Conservation (phyloP, 1,140 invertebrate genomes). For the Pogonus chalceus region DNA sequence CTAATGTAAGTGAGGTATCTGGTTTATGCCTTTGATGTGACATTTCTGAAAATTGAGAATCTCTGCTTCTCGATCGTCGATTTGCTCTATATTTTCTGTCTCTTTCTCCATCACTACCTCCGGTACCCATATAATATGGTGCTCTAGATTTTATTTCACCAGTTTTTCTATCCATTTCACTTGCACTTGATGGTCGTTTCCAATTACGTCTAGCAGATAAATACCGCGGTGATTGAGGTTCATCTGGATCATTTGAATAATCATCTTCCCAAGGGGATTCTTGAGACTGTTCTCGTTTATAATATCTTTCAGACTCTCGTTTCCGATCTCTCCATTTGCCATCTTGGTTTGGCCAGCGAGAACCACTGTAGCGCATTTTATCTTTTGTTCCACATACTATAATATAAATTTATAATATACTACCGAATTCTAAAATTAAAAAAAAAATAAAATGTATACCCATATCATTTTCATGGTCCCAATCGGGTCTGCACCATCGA, state of each 20-base stretch:
- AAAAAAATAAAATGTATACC: conserved; percentile 17
- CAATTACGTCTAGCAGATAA: conserved; percentile 43
- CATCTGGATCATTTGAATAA: conserved; percentile 30
- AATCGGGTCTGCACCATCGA: conserved; percentile 33
- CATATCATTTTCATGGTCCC: conserved; percentile 24
- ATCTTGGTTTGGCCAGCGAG: not conserved
- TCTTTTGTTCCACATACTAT: not conserved
- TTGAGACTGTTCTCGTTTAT: conserved; percentile 32
- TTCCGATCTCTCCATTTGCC: conserved; percentile 23
- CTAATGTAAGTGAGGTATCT: conserved; percentile 15
- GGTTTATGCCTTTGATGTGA: conserved; percentile 27
- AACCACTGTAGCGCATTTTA: not conserved
- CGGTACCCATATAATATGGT: conserved; percentile 33
- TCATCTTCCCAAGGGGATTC: conserved; percentile 48
- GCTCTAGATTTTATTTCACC: conserved; percentile 35
- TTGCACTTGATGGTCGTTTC: conserved; percentile 52
- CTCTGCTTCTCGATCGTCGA: conserved; percentile 29
- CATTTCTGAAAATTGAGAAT: conserved; percentile 31
- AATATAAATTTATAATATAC: not conserved
- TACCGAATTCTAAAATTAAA: not conserved
- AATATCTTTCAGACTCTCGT: conserved; percentile 33
- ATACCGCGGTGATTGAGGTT: conserved; percentile 34
- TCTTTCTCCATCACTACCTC: conserved; percentile 31
- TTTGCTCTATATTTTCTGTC: conserved; percentile 28
- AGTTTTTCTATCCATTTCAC: conserved; percentile 40